Evolutionary conservation across 2,113 vertebrate species (phyloP).

Genomic region (Caracal caracal): DNA sequence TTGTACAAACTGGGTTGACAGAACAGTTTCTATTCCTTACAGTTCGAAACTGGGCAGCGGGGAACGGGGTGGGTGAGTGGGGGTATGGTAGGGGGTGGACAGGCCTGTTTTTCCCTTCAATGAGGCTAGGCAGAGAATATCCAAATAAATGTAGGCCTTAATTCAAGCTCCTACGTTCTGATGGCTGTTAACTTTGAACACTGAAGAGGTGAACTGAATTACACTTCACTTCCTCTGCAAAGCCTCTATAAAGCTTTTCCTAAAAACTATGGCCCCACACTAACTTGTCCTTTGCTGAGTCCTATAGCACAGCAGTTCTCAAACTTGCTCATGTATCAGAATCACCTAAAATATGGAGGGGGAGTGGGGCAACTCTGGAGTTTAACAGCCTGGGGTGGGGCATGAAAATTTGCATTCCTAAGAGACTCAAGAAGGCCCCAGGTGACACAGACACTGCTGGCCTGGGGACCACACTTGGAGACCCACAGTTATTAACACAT

Average conservation of each 20-base stretch:
- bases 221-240: neutral
- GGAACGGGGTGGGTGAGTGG: neutral
- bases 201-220: neutral
- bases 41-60: neutral
- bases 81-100: neutral
- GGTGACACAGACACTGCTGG: neutral
- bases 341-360: neutral
- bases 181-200: neutral
- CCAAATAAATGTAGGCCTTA: neutral
- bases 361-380: neutral
- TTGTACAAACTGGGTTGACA: neutral
- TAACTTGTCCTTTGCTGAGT: neutral
- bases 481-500: neutral
- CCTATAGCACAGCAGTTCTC: neutral
- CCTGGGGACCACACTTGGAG: neutral
- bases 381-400: neutral
- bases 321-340: neutral
- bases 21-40: neutral
- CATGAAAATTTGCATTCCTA: neutral
- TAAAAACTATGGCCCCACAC: neutral
- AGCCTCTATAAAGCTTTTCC: neutral
- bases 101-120: neutral
- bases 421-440: neutral
- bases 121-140: neutral
- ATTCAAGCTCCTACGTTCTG: neutral